These are phyloP conservation scores for Galerucella calmariensis DNA, from an alignment of 2,888 invertebrate genomes.

Conservation along the genomic window DNA sequence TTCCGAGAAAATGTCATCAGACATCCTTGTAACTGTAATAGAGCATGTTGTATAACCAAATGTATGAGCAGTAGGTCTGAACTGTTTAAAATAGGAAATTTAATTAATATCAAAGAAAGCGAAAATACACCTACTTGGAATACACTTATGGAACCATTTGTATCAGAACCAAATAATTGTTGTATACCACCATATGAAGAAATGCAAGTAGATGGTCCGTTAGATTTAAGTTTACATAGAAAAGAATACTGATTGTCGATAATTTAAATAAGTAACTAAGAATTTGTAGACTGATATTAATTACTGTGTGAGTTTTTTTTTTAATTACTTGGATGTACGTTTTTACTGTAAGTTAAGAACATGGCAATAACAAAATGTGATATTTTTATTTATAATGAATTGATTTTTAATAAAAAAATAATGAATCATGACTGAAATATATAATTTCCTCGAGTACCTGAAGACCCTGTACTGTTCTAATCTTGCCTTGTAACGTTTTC, in stretches of 20 bases:
- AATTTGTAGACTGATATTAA: constrained; percentile 15
- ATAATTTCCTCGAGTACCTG: too few relatives aligned
- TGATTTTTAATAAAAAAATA: not conserved
- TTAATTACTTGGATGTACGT: constrained; percentile 28
- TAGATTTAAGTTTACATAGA: constrained; percentile 73
- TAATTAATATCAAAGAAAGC: constrained; percentile 50
- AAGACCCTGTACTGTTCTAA: too few relatives aligned
- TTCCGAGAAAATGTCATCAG: constrained; percentile 43
- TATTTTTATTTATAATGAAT: constrained; percentile 44
- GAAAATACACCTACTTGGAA: constrained; percentile 43
- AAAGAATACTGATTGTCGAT: constrained; percentile 50
- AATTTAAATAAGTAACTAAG: constrained; percentile 38
- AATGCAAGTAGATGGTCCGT: constrained; percentile 67
- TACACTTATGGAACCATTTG: constrained; percentile 39
- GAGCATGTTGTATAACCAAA: constrained; percentile 40
- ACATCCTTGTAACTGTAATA: constrained; percentile 42
- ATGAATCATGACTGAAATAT: too few relatives aligned
- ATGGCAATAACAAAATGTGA: constrained; percentile 51
- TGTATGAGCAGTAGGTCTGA: constrained; percentile 47
- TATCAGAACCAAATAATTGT: constrained; percentile 28
- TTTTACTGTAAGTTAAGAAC: constrained; percentile 42
- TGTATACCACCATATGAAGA: constrained; percentile 40
- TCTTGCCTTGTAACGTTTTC: too few relatives aligned
- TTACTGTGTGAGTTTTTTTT: constrained; percentile 46
- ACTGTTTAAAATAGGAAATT: constrained; percentile 52